Percentiles rank a stretch among this genome's conserved stretches.
Evolutionary conservation across 2,797 vertebrate genomes (phyloP).

Genomic region (Acanthornis magna): DNA sequence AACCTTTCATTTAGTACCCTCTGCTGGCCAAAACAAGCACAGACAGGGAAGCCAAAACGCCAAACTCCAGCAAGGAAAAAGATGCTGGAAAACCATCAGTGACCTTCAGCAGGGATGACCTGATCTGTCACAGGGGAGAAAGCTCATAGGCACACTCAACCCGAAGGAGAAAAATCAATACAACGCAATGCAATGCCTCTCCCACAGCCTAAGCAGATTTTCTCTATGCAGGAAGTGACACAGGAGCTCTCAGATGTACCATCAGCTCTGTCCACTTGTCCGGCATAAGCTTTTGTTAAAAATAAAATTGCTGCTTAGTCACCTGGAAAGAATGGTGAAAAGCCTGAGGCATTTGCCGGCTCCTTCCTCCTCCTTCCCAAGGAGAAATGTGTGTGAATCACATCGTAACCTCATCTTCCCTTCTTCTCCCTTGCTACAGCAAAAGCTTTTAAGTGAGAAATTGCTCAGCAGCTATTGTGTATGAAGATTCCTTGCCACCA

Average conservation of each 20-base stretch:
- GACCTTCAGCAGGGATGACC: background rate
- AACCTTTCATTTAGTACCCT: slow-evolving; percentile 50
- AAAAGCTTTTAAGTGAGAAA: background rate
- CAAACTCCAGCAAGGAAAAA: background rate
- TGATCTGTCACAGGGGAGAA: background rate
- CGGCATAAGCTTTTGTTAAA: background rate
- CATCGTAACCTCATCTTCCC: background rate
- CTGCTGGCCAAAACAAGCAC: slow-evolving; percentile 41
- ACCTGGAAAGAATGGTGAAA: background rate
- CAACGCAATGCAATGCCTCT: background rate
- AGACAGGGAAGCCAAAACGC: background rate
- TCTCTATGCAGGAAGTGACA: background rate
- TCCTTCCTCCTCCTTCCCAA: background rate
- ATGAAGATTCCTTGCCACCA: background rate
- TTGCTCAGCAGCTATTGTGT: background rate
- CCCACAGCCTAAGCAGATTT: background rate
- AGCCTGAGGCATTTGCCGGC: background rate
- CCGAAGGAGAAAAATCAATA: slow-evolving; percentile 5
- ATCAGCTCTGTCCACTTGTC: background rate
- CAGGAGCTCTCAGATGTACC: background rate
- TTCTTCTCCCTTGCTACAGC: background rate
- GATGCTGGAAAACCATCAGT: background rate
- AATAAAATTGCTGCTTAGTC: slow-evolving; percentile 15
- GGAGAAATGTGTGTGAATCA: background rate
- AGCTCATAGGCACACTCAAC: background rate